phyloP scores from a whole-genome alignment of 2,888 invertebrate genomes.

The Hemicrepidius hirtus region DNA sequence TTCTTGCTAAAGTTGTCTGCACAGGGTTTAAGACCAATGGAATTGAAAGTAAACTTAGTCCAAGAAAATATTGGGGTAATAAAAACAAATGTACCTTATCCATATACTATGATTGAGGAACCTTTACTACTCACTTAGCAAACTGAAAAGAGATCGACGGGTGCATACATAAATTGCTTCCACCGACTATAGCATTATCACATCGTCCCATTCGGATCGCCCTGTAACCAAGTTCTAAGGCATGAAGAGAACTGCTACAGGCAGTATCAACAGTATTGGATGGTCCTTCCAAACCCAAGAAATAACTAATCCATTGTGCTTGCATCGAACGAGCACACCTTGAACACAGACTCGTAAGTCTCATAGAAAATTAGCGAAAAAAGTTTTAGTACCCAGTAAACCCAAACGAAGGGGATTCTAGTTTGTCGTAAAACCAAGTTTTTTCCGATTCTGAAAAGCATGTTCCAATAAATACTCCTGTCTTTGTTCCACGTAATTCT shows the following conservation, averaged over 20 bases:
- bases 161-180: slow-evolving; percentile 87
- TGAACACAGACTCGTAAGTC: not conserved
- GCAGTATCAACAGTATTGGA: slow-evolving; percentile 94
- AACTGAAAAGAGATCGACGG: slow-evolving; percentile 92
- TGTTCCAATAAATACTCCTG: slow-evolving; percentile 87
- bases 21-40: too few relatives aligned
- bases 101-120: too few relatives aligned
- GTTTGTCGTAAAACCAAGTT: slow-evolving; percentile 77
- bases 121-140: slow-evolving; percentile 72
- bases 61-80: too few relatives aligned
- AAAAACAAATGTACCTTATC: too few relatives aligned
- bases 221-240: slow-evolving; percentile 87
- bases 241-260: slow-evolving; percentile 93
- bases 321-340: slow-evolving; percentile 88
- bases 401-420: slow-evolving; percentile 64
- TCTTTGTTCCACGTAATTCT: slow-evolving; percentile 80
- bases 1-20: too few relatives aligned
- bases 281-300: slow-evolving; percentile 92
- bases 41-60: too few relatives aligned
- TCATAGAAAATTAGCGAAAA: too few relatives aligned
- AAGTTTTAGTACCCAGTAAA: slow-evolving; percentile 72
- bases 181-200: slow-evolving; percentile 91
- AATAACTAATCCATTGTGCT: slow-evolving; percentile 92
- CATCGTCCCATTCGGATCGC: slow-evolving; percentile 87
- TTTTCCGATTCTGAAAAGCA: slow-evolving; percentile 86